phyloP scores from a whole-genome alignment of 1,140 invertebrate species.

The Coenobita brevimanus region DNA sequence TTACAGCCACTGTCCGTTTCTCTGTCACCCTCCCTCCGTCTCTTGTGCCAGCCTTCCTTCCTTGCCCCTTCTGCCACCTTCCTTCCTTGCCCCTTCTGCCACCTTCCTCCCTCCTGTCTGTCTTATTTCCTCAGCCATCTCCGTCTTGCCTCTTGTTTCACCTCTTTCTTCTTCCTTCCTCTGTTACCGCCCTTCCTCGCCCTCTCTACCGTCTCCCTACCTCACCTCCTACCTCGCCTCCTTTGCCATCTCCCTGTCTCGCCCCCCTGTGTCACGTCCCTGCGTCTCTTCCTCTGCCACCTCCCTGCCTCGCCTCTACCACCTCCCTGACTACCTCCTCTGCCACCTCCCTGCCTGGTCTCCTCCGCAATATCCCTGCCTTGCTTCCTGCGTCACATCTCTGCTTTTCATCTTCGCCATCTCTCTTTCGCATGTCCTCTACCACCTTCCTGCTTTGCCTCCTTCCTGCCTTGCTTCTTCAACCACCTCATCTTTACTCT shows the following conservation, averaged over 20 bases:
- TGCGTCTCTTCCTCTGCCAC: not conserved
- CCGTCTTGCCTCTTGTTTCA: not conserved
- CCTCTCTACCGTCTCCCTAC: conserved; percentile 13
- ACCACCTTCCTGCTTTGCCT: not conserved
- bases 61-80: not conserved
- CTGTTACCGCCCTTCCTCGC: not conserved
- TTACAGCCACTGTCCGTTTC: not conserved
- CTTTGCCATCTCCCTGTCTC: not conserved
- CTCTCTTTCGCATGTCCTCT: not conserved
- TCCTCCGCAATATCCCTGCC: not conserved
- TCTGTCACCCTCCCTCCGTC: not conserved
- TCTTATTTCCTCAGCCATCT: not conserved
- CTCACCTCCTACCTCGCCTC: not conserved
- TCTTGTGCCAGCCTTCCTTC: not conserved
- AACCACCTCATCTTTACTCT: not conserved
- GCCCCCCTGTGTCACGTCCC: not conserved
- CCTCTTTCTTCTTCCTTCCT: not conserved
- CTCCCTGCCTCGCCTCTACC: not conserved
- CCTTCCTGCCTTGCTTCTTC: not conserved
- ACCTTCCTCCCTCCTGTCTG: not conserved
- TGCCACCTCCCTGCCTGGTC: conserved; percentile 9
- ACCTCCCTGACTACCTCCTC: not conserved
- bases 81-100: not conserved
- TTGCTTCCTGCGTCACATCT: not conserved
- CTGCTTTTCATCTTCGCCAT: not conserved